These are phyloP conservation scores for Lampropteryx suffumata DNA, from an alignment of 2,888 invertebrate species.

Conservation along the genomic window DNA sequence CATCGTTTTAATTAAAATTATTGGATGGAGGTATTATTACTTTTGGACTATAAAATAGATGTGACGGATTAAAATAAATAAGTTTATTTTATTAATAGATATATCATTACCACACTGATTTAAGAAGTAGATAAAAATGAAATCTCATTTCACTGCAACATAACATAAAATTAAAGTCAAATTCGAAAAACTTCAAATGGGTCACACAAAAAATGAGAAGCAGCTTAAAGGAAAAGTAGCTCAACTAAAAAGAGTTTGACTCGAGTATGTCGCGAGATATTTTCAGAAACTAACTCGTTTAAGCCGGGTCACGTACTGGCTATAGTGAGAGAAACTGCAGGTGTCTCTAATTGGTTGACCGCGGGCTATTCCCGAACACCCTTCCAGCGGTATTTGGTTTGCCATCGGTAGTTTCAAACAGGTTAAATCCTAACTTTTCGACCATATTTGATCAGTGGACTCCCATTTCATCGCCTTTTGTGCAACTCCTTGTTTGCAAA, in stretches of 20 bases:
- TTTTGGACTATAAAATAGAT: no score
- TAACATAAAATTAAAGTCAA: no score
- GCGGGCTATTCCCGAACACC: conserved; percentile 26
- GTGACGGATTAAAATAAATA: no score
- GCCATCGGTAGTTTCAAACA: conserved; percentile 23
- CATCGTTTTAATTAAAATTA: neutral
- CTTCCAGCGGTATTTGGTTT: conserved; percentile 19
- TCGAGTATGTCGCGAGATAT: conserved; percentile 12
- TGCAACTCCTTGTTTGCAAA: neutral
- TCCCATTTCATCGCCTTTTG: conserved; percentile 21
- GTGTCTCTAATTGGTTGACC: conserved; percentile 31
- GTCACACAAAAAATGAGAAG: neutral
- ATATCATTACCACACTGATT: no score
- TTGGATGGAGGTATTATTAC: neutral
- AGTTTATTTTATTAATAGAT: no score
- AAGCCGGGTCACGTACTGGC: conserved; percentile 11
- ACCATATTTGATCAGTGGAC: conserved; percentile 26
- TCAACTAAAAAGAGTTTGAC: conserved; percentile 1
- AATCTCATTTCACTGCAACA: no score
- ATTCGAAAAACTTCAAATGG: no score
- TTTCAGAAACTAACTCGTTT: conserved; percentile 18
- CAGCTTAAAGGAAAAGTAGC: no score
- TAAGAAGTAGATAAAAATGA: no score
- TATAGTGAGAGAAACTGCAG: conserved; percentile 25
- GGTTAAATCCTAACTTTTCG: conserved; percentile 27